Evolutionary conservation across 2,888 invertebrate species (phyloP).

Genomic region (Podotricha telesiphe): DNA sequence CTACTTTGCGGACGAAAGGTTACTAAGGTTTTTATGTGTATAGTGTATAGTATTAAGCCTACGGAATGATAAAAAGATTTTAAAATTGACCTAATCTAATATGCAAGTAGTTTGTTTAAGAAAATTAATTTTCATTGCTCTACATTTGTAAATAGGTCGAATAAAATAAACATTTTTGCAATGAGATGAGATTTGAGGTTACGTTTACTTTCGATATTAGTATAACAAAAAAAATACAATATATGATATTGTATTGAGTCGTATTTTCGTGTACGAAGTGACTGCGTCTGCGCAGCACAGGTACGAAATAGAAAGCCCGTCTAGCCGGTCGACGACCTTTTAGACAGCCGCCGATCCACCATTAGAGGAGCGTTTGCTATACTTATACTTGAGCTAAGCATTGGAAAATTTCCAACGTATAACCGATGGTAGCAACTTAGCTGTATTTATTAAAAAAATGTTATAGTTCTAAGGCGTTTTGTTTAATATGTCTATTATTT

Average conservation of each 20-base stretch:
- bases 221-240: background rate
- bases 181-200: background rate
- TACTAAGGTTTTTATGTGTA: background rate
- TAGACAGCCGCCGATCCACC: slow-evolving; percentile 35
- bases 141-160: slow-evolving; percentile 12
- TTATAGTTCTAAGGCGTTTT: background rate
- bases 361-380: slow-evolving; percentile 17
- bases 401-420: slow-evolving; percentile 3
- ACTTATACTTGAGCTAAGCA: background rate
- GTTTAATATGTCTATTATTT: background rate
- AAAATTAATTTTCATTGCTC: background rate
- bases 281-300: slow-evolving; percentile 36
- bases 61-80: background rate
- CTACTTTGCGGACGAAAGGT: slow-evolving; percentile 37
- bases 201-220: background rate
- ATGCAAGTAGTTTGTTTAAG: background rate
- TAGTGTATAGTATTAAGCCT: background rate
- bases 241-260: background rate
- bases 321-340: slow-evolving; percentile 57
- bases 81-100: background rate
- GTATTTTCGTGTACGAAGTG: background rate
- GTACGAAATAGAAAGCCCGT: slow-evolving; percentile 71
- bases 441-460: background rate
- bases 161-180: background rate
- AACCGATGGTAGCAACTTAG: background rate